Evolutionary conservation across 2,888 invertebrate species (phyloP), one percentile per base, ranked within the genome.

Genomic region (Criorhina ranunculi): DNA sequence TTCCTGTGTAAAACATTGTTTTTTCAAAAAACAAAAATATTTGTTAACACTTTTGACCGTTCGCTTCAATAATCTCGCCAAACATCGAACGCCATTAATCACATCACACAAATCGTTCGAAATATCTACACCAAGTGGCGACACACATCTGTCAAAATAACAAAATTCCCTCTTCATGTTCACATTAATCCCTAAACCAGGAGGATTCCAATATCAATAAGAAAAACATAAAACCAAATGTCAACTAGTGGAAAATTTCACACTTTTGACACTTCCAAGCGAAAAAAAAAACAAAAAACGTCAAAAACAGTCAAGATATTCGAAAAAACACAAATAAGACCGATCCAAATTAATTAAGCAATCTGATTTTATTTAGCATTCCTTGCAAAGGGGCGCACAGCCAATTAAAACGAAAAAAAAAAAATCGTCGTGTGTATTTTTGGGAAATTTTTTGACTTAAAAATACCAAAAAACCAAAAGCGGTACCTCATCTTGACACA

Each of bases 61-160:
- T 62, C 35, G 51, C 40, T 66, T 66, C 40, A n/a, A 37, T 51
- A 66, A 66, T 51, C 51, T 19, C 15, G 29, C 51, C 12, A 51
- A 53, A 11, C 37, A 66, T 51, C 53, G 31, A 42, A 33, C 31
- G 8, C 55, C 12, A 53, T 67, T 55, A 55, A 67, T 67, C 17
- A 11, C 51, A n/a, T 55, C 40, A 31, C 11, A 40, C 29, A 40
- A 67, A 67, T 53, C 37, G 7, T 15, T 8, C 12, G 5, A 55
- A 67, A 44, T 19, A n/a, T 37, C 67, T 29, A 40, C 40, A 17
- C 53, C 29, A 44, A 67, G 67, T 67, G 70, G 46, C 70, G 70
- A 70, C 70, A 70, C 70, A 70, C 59, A 70, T 70, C 70, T 70
- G 70, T 70, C 70, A 69, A 69, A 69, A 7, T 33, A 69, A 59